Conservation (phyloP, 2,888 invertebrate genomes). For the Dusona sp. region DNA sequence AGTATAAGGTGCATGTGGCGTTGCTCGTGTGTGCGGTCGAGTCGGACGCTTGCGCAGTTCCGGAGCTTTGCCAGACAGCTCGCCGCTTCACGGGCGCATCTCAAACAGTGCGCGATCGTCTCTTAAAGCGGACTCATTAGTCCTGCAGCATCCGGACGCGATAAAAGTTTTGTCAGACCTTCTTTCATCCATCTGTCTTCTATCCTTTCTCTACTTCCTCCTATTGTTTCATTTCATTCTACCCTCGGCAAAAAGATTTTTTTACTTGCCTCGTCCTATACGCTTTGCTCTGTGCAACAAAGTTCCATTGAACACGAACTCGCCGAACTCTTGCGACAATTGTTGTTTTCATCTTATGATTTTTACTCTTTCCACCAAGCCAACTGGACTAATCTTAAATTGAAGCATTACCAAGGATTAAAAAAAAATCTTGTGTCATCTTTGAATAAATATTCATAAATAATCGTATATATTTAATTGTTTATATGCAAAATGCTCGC, state of each 20-base stretch:
- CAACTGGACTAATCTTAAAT: neutral
- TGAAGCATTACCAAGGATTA: neutral
- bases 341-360: neutral
- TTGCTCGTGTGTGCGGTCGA: conserved; percentile 61
- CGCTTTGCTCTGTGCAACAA: neutral
- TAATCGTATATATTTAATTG: neutral
- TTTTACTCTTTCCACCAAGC: neutral
- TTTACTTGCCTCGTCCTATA: neutral
- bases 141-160: conserved; percentile 75
- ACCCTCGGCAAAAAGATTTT: neutral
- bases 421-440: neutral
- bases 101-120: conserved; percentile 80
- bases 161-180: conserved; percentile 62
- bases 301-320: neutral
- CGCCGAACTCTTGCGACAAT: neutral
- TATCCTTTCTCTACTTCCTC: conserved; percentile 4
- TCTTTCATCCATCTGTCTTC: conserved; percentile 31
- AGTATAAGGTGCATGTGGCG: conserved; percentile 60
- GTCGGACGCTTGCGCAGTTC: conserved; percentile 81
- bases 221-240: neutral
- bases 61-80: conserved; percentile 77
- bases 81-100: conserved; percentile 80
- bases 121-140: conserved; percentile 79
- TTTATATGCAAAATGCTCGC: neutral
- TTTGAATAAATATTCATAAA: neutral